phyloP scores from a whole-genome alignment of 2,888 invertebrate species.

The Drosophila subsilvestris region DNA sequence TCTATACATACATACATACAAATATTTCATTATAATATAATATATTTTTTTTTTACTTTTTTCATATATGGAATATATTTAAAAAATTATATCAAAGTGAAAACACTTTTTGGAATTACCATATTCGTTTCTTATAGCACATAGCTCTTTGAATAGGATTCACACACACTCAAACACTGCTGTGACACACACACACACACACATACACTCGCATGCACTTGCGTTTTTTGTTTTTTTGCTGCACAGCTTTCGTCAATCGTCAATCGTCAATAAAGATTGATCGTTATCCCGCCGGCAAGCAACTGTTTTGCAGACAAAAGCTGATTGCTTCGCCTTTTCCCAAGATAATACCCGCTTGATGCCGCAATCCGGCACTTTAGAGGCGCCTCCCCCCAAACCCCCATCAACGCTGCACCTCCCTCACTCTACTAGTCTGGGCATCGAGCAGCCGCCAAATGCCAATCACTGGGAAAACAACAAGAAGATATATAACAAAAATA shows the following conservation, averaged over 20 bases:
- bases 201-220: too few species aligned
- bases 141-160: too few species aligned
- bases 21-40: too few species aligned
- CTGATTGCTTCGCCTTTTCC: constrained; percentile 9
- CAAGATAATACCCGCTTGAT: background rate
- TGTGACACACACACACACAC: too few species aligned
- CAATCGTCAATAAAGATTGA: constrained; percentile 43
- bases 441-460: constrained; percentile 37
- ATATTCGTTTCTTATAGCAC: too few species aligned
- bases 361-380: background rate
- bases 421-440: background rate
- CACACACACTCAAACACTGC: too few species aligned
- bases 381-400: background rate
- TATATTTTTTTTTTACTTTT: too few species aligned
- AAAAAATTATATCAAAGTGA: too few species aligned
- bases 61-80: too few species aligned
- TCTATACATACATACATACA: too few species aligned
- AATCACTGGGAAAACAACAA: constrained; percentile 51
- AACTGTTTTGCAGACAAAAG: constrained; percentile 10
- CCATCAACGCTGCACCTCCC: background rate
- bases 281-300: background rate
- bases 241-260: background rate
- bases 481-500: constrained; percentile 36
- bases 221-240: too few species aligned
- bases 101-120: too few species aligned